Percentiles rank a stretch among this genome's conserved stretches.
phyloP scores from a whole-genome alignment of 2,888 invertebrate species.

The Leptinotarsa peninsularis region DNA sequence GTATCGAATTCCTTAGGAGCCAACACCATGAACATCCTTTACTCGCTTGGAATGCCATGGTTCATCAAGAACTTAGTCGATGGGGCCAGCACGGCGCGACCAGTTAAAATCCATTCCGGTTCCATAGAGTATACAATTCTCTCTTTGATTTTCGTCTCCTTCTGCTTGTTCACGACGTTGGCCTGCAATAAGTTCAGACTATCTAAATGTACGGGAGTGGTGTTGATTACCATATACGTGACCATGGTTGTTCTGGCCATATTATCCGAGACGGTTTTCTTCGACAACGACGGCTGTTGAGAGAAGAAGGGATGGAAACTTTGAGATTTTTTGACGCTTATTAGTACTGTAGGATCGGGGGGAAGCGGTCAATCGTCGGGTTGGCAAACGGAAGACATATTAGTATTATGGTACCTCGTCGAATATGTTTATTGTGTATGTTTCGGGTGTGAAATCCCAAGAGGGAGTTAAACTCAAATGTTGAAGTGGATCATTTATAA shows the following conservation, averaged over 20 bases:
- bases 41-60: constrained; percentile 89
- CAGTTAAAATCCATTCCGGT: constrained; percentile 79
- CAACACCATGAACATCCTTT: constrained; percentile 85
- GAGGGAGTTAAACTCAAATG: no score
- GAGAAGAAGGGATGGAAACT: not conserved
- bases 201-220: constrained; percentile 76
- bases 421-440: no score
- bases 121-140: constrained; percentile 86
- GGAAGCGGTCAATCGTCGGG: no score
- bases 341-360: no score
- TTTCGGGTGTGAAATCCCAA: no score
- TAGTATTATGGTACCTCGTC: not conserved
- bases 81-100: constrained; percentile 59
- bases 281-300: constrained; percentile 32
- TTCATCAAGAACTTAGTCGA: constrained; percentile 77
- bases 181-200: constrained; percentile 78
- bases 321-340: constrained; percentile 1
- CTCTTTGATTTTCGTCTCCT: constrained; percentile 80
- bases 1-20: constrained; percentile 89
- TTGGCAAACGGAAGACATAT: not conserved
- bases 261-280: constrained; percentile 76
- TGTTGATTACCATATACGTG: constrained; percentile 75
- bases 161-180: constrained; percentile 76
- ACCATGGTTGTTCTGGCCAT: constrained; percentile 82
- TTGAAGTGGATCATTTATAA: no score